A percentile compares a stretch with the other conserved stretches of the same genome.
Conservation (phyloP, 1,140 invertebrate genomes). For the Helicoverpa armigera region DNA sequence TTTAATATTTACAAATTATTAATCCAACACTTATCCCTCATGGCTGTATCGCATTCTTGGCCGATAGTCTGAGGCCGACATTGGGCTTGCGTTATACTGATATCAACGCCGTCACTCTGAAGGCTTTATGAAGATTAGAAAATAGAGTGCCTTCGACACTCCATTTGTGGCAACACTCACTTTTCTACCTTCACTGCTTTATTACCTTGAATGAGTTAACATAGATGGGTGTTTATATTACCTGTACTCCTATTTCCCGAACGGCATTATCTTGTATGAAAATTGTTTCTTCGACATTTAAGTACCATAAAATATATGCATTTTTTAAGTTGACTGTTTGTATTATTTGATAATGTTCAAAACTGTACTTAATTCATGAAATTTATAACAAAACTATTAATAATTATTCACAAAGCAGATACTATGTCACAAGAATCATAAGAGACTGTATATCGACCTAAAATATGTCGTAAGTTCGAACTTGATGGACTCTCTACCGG, state of each 20-base stretch:
- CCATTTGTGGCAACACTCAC: slow-evolving; percentile 44
- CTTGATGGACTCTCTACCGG: background rate
- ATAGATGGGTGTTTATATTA: slow-evolving; percentile 5
- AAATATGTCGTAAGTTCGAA: background rate
- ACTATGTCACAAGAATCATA: too few species aligned
- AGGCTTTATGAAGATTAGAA: slow-evolving; percentile 80
- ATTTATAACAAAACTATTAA: too few species aligned
- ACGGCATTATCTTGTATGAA: background rate
- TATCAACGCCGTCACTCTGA: slow-evolving; percentile 73
- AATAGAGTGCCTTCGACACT: slow-evolving; percentile 70
- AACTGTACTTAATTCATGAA: too few species aligned
- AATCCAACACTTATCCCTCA: slow-evolving; percentile 78
- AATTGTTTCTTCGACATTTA: background rate
- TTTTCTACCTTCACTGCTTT: slow-evolving; percentile 25
- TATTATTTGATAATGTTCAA: background rate
- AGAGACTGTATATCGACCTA: too few species aligned
- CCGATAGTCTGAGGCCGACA: slow-evolving; percentile 56
- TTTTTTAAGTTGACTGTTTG: background rate
- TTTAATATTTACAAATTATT: slow-evolving; percentile 86
- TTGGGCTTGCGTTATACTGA: slow-evolving; percentile 58
- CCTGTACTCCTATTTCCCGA: background rate
- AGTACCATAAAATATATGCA: background rate
- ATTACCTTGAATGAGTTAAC: slow-evolving; percentile 16
- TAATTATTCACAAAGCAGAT: too few species aligned
- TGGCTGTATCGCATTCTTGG: slow-evolving; percentile 66